A percentile compares a stretch with the other conserved stretches of the same genome.
These are phyloP conservation scores for Callyntrura guangdongensis DNA, from an alignment of 2,888 invertebrate species.

Conservation along the genomic window DNA sequence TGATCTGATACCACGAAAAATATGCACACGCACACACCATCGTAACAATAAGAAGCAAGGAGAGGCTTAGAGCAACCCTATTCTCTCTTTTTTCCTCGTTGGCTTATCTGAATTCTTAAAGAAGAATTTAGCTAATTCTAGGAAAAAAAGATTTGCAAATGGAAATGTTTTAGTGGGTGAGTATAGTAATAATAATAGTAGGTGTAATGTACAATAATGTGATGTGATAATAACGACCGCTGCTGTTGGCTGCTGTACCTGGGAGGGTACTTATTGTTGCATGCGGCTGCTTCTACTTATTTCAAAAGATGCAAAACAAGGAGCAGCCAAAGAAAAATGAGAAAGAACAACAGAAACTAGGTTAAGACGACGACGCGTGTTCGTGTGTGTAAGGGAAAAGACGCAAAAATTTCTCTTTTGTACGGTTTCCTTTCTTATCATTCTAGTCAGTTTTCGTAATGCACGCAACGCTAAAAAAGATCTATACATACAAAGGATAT, in stretches of 20 bases:
- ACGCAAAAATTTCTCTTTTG: too few species aligned
- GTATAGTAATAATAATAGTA: neutral
- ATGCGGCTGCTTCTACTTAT: neutral
- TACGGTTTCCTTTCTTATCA: constrained; percentile 61
- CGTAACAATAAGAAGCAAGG: neutral
- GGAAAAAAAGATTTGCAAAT: too few species aligned
- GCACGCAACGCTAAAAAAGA: constrained; percentile 61
- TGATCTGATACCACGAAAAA: constrained; percentile 19
- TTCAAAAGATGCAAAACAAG: constrained; percentile 10
- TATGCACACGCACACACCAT: neutral
- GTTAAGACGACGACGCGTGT: constrained; percentile 41
- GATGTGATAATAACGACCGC: neutral
- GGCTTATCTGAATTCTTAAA: too few species aligned
- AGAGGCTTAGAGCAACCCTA: neutral
- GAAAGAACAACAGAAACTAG: constrained; percentile 55
- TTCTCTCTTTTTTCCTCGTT: too few species aligned
- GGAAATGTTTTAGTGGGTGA: neutral
- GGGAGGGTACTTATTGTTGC: neutral
- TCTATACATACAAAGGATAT: constrained; percentile 1
- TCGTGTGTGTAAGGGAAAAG: too few species aligned
- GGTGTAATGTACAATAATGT: neutral
- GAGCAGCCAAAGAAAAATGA: neutral
- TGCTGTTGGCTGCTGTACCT: neutral
- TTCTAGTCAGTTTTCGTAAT: constrained; percentile 72
- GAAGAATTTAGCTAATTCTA: too few species aligned